Evolutionary conservation across 1,140 invertebrate species (phyloP).

Genomic region (Bursaphelenchus mucronatus): DNA sequence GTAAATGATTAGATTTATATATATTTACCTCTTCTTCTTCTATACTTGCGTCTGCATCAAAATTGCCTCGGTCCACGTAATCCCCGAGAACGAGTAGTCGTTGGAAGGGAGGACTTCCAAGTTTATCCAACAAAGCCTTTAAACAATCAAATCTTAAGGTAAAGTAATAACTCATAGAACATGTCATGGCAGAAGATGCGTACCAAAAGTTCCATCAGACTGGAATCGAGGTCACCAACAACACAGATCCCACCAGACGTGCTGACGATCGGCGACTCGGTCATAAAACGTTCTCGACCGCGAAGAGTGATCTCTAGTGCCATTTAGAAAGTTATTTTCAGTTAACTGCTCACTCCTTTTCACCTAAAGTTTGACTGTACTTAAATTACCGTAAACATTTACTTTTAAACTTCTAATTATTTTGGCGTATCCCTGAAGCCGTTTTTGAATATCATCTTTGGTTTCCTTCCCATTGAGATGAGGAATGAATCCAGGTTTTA

Average conservation of each 20-base stretch:
- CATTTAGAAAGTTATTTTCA: no score
- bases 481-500: no score
- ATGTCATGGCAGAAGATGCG: background rate
- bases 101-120: slow-evolving; percentile 14
- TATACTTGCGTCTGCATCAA: slow-evolving; percentile 81
- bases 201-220: slow-evolving; percentile 17
- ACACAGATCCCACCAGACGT: slow-evolving; percentile 9
- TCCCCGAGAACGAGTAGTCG: slow-evolving; percentile 15
- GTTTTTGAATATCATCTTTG: no score
- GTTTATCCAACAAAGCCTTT: slow-evolving; percentile 16
- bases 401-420: no score
- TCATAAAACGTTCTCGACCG: slow-evolving; percentile 19
- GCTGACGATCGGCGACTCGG: slow-evolving; percentile 10
- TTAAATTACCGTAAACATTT: no score
- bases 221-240: slow-evolving; percentile 15
- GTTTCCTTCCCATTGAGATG: no score
- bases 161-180: background rate
- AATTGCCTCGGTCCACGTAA: slow-evolving; percentile 79
- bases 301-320: slow-evolving; percentile 10
- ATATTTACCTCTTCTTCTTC: slow-evolving; percentile 5
- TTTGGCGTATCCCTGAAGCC: no score
- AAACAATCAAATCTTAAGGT: background rate
- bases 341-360: no score
- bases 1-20: no score
- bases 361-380: no score